Conservation (phyloP, 1,140 invertebrate species). For the Physella acuta region DNA sequence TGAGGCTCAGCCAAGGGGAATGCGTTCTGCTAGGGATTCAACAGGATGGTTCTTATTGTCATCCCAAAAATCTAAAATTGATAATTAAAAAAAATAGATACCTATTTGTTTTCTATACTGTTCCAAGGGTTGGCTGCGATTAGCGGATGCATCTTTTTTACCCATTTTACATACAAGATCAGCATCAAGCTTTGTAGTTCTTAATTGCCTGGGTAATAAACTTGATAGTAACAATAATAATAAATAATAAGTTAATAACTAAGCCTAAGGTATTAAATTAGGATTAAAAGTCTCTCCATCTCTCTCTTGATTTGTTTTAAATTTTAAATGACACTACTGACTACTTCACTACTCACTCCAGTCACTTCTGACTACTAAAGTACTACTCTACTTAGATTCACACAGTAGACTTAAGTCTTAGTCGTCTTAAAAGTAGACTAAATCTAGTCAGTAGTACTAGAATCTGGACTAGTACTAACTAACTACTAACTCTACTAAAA, state of each 20-base stretch:
- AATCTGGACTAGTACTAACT: too few species aligned
- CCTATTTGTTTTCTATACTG: conserved; percentile 13
- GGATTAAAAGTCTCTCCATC: background rate
- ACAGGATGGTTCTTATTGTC: background rate
- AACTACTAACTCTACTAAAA: too few species aligned
- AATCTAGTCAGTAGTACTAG: too few species aligned
- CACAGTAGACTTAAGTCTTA: too few species aligned
- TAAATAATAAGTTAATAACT: background rate
- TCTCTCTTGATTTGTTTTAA: background rate
- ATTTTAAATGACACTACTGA: too few species aligned
- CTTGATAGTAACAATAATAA: background rate
- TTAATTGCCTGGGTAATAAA: background rate
- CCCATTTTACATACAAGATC: conserved; percentile 2
- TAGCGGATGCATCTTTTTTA: conserved; percentile 1
- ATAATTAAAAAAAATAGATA: background rate
- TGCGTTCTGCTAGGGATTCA: too few species aligned
- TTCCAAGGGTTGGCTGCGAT: background rate
- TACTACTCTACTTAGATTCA: too few species aligned
- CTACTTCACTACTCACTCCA: too few species aligned
- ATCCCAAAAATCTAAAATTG: background rate
- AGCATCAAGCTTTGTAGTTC: background rate
- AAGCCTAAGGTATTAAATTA: background rate
- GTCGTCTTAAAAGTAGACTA: too few species aligned
- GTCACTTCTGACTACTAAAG: too few species aligned
- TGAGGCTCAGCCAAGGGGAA: too few species aligned